phyloP scores from a whole-genome alignment of 2,113 vertebrate species.

The Hiodon alosoides region DNA sequence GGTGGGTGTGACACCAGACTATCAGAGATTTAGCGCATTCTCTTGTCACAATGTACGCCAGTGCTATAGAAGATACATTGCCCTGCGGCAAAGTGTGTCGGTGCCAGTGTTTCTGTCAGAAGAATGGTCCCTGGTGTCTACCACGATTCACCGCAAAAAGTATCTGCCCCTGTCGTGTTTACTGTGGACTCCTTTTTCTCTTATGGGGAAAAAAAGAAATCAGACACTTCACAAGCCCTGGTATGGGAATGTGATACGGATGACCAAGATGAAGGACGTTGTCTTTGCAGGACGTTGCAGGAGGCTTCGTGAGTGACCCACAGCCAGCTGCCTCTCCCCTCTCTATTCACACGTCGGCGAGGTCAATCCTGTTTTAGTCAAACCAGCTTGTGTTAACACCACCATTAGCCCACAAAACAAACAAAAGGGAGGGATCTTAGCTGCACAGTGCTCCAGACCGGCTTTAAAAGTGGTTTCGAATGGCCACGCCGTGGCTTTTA shows the following conservation, averaged over 20 bases:
- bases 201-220: too few relatives aligned
- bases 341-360: constrained; percentile 3
- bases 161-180: too few relatives aligned
- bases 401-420: constrained; percentile 17
- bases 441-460: constrained; percentile 10
- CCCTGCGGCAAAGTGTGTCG: neutral
- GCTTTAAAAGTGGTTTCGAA: constrained; percentile 11
- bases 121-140: neutral
- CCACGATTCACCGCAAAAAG: too few relatives aligned
- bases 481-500: constrained; percentile 13
- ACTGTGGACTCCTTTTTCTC: too few relatives aligned
- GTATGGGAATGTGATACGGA: too few relatives aligned
- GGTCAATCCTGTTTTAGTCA: constrained; percentile 18
- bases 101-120: neutral
- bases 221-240: too few relatives aligned
- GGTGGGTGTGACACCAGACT: constrained; percentile 10
- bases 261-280: too few relatives aligned
- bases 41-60: constrained; percentile 1
- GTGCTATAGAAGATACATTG: constrained; percentile 1
- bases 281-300: neutral
- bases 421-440: constrained; percentile 8
- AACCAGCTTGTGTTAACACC: constrained; percentile 5
- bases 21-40: constrained; percentile 1
- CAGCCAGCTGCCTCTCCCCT: neutral
- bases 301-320: neutral